Evolutionary conservation across 2,113 vertebrate species (phyloP).

Genomic region (Himantopus leucocephalus): DNA sequence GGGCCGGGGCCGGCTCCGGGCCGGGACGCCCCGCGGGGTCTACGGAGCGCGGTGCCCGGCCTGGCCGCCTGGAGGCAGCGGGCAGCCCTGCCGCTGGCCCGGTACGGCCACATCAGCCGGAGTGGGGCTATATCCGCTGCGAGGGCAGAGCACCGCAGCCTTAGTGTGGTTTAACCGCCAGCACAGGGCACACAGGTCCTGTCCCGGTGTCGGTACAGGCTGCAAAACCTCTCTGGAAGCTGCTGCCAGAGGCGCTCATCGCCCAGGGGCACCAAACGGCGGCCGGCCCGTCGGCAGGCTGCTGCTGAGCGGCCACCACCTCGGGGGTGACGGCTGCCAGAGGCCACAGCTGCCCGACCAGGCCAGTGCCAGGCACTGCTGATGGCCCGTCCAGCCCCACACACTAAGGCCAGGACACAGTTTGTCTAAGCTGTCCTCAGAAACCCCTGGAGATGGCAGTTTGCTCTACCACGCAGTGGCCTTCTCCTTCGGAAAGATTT

Average conservation of each 20-base stretch:
- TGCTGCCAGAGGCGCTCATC: neutral
- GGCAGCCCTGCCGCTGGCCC: neutral
- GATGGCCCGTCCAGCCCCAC: rapidly evolving
- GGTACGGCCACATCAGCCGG: neutral
- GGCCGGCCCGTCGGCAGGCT: rapidly evolving
- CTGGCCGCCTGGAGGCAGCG: neutral
- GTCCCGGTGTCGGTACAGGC: neutral
- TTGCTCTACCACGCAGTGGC: rapidly evolving
- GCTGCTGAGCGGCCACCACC: neutral
- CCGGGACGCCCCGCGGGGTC: neutral
- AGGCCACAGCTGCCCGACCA: neutral
- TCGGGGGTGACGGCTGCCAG: neutral
- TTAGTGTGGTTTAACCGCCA: rapidly evolving
- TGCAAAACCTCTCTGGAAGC: neutral
- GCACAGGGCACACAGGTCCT: neutral
- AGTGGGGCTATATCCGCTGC: rapidly evolving
- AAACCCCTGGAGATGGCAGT: no score
- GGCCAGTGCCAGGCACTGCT: neutral
- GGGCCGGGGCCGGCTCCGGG: neutral
- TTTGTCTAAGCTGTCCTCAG: neutral
- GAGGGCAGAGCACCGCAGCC: neutral
- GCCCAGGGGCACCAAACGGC: rapidly evolving
- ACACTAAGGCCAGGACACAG: no score
- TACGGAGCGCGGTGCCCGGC: neutral
- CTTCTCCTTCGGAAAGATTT: neutral